Percentiles rank a stretch among this genome's conserved stretches.
phyloP scores from a whole-genome alignment of 2,888 invertebrate genomes.

The Nudaria mundana region DNA sequence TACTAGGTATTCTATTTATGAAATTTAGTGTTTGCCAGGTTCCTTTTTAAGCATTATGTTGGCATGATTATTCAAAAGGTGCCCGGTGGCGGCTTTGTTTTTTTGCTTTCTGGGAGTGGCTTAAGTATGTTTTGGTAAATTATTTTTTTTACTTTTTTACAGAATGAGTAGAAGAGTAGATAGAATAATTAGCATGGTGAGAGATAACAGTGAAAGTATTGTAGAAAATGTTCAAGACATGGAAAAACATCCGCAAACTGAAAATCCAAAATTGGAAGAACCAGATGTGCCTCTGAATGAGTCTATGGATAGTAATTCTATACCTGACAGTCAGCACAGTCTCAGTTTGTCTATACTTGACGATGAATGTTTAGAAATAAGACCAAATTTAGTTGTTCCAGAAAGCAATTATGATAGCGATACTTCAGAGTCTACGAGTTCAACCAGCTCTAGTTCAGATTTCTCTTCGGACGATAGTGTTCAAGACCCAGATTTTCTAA shows the following conservation, averaged over 20 bases:
- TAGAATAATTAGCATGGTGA: too few relatives aligned
- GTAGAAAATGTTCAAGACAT: too few relatives aligned
- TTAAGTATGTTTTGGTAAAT: too few relatives aligned
- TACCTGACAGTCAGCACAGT: conserved; percentile 4
- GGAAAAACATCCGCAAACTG: conserved; percentile 3
- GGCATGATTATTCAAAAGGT: too few relatives aligned
- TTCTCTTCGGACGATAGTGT: conserved; percentile 5
- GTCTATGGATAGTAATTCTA: conserved; percentile 3
- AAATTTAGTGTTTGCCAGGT: too few relatives aligned
- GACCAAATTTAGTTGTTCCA: conserved; percentile 2
- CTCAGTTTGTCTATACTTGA: background rate
- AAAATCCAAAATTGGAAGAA: background rate
- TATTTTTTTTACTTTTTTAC: too few relatives aligned
- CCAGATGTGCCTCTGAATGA: conserved; percentile 3
- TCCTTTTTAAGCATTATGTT: too few relatives aligned
- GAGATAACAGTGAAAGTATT: too few relatives aligned
- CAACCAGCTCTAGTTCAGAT: conserved; percentile 2
- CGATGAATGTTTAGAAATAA: background rate
- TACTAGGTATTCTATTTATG: too few relatives aligned
- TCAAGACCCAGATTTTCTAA: background rate
- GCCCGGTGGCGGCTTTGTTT: too few relatives aligned
- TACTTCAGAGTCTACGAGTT: conserved; percentile 2
- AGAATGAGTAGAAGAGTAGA: too few relatives aligned
- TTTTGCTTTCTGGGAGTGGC: too few relatives aligned
- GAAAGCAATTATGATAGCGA: conserved; percentile 5